These are phyloP conservation scores for Drosophila ananassae DNA, from an alignment of 1,140 invertebrate genomes.

Conservation along the genomic window DNA sequence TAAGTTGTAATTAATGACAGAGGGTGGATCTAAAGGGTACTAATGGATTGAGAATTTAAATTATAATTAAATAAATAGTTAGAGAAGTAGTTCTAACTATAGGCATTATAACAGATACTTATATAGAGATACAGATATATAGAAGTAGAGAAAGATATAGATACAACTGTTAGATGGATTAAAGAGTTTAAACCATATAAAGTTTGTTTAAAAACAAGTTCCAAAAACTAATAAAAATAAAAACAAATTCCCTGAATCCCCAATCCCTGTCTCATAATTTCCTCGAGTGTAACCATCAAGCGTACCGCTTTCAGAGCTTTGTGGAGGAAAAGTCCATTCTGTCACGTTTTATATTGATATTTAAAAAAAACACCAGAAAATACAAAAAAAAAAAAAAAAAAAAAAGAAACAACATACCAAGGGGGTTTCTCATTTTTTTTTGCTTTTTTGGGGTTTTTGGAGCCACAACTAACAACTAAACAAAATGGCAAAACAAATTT, in stretches of 20 bases:
- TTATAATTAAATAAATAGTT: too few relatives aligned
- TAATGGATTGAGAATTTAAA: too few relatives aligned
- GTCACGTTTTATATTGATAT: constrained; percentile 83
- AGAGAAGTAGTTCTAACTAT: too few relatives aligned
- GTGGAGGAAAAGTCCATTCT: constrained; percentile 52
- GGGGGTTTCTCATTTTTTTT: background rate
- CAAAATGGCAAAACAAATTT: constrained; percentile 80
- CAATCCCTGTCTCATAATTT: background rate
- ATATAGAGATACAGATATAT: too few relatives aligned
- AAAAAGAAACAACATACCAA: constrained; percentile 30
- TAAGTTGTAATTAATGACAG: background rate
- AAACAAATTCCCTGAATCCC: background rate
- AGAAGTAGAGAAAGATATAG: too few relatives aligned
- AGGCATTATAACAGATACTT: too few relatives aligned
- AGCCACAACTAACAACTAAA: constrained; percentile 55
- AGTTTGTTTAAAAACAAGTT: background rate
- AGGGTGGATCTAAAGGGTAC: too few relatives aligned
- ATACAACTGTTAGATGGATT: too few relatives aligned
- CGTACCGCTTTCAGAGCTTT: constrained; percentile 23
- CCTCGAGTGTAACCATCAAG: background rate
- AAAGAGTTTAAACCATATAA: too few relatives aligned
- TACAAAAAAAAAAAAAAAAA: constrained; percentile 53
- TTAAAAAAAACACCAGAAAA: constrained; percentile 71
- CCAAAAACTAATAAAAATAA: background rate
- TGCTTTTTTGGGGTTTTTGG: background rate